Evolutionary conservation across 2,113 vertebrate genomes (phyloP), one percentile per base, ranked within the genome.

Genomic region (Bagarius yarrelli): DNA sequence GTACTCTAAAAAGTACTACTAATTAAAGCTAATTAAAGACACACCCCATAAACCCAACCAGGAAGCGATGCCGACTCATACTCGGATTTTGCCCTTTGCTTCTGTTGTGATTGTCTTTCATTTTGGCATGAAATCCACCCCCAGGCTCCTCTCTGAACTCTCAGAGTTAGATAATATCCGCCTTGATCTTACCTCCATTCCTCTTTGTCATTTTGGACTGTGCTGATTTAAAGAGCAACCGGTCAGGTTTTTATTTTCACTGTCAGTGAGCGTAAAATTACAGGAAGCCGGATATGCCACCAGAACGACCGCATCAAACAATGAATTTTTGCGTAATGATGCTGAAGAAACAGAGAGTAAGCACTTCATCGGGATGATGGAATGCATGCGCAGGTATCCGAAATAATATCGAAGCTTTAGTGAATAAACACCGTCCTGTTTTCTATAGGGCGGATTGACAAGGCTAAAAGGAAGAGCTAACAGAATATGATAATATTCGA

Each of bases 381-480:
- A 52, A 77, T 64, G 36, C 63, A 77, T 63, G 63, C 63, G 63
- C 59, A 52, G 61, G 60, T 61, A 30, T 61, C 27, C 11, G 11
- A 18, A n/a, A 14, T 14, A 6, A 21, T 27, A 30, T 40, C 36
- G 15, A 32, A 63, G n/a, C 25, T 61, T 25, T 25, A 63, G 27
- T 16, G 5, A 18, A 32, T 25, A 16, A 18, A 18, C 15, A 19
- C 25, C 4, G 25, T 61, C 25, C 25, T 21, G 13, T 59, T 23
- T 25, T 59, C 27, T 60, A 60, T 3, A 27, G 59, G 25, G 2
- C n/a, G n/a, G 8, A 57, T 23, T 57, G 9, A 12, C 23, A 2
- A 15, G 59, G 59, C 4, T 25, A 60, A 27, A 60, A 57, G 18
- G n/a, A 2, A n/a, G 13, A 60, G 59, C 59, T 15, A 27, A 60